Evolutionary conservation across 1,140 invertebrate species (phyloP), one percentile per base, ranked within the genome.

Genomic region (Gerris buenoi): DNA sequence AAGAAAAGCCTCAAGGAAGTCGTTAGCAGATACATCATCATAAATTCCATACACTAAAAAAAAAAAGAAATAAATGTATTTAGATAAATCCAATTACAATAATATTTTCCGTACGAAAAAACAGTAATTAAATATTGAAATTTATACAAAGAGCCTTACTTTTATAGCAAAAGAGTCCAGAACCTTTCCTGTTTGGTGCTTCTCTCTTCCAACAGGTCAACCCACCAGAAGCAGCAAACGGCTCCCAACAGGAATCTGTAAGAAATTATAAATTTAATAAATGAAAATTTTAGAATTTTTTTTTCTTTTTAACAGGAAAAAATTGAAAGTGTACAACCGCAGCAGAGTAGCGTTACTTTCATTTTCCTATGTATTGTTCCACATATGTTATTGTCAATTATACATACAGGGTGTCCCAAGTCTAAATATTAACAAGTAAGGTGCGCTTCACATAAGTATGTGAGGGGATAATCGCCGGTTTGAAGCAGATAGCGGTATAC

Each of bases 1-100:
- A 18, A 91, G 83, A 76, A 93, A 90, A 14, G 89, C 87, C 71
- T 86, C 84, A 1, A 92, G 79, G 75, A 93, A 92, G 76, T 92
- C 89, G 71, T 84, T 80, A 0, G 89, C 89, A 0, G 81, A 81
- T 1, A 93, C 84, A 72, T 93, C 90, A 63, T 84, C 77, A 72
- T 90, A 93, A 0, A 83, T 82, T 0, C 88, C 90, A 78, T 90
- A 92, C 0, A 93, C 88, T 87, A 75, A 64, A 61, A 63, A 67
- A 62, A 63, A 62, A 22, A 60, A 22, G 22, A 13, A 14, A 5
- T 60, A 60, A 60, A 5, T 22, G 15, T 22, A 14, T 15, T 25
- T 22, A 60, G 15, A 22, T 22, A 60, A 22, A 60, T 10, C 15
- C 10, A n/a, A 22, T 13, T 22, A 5, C 23, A 60, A 60, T 13